Base-by-base conservation (phyloP, 1,140 invertebrate genomes). In the Brachystomella parvula region DNA sequence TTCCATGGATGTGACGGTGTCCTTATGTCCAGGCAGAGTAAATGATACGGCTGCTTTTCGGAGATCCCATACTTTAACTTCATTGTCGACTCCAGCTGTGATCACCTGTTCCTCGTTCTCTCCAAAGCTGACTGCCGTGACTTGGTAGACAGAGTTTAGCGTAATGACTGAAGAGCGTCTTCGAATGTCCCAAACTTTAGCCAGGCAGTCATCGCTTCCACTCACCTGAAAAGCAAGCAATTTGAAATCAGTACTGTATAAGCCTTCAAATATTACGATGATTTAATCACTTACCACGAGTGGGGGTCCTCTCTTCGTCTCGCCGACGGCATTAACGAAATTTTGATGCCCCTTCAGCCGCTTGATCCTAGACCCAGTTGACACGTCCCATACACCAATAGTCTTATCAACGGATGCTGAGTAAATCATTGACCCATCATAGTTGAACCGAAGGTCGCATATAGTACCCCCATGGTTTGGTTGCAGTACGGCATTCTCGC, bases 31-130 rank as follows among this genome's bases (percentile, higher is more conserved):
- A 73, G 87, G 84, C 75, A 99, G 81, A 73, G 84, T 86, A 76
- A 96, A 94, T 0, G 94, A 76, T 33, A 96, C 79, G 63, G 88
- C 86, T 77, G 93, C 92, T 76, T 92, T 97, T 58, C 96, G 82
- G 26, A 98, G 81, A 79, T 99, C 97, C 96, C 96, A 99, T 1
- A 97, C 80, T 84, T 98, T 98, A 3, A 99, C 86, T 65, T 96
- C 89, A 80, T 99, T 99, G 77, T 99, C 97, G 58, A 99, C 92
- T 2, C 97, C 96, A 44, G 89, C 94, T 56, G 88, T 88, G 81
- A 88, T 79, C 39, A 88, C 78, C 79, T 96, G 92, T 76, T 99
- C 95, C 0, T 92, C 86, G 9, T 92, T 96, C 75, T 98, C 96
- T 77, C 94, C 96, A 77, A 99, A 99, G 12, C 90, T 85, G 0